Percentiles rank a stretch among this genome's conserved stretches.
phyloP scores from a whole-genome alignment of 2,113 vertebrate species.

The Tichodroma muraria region DNA sequence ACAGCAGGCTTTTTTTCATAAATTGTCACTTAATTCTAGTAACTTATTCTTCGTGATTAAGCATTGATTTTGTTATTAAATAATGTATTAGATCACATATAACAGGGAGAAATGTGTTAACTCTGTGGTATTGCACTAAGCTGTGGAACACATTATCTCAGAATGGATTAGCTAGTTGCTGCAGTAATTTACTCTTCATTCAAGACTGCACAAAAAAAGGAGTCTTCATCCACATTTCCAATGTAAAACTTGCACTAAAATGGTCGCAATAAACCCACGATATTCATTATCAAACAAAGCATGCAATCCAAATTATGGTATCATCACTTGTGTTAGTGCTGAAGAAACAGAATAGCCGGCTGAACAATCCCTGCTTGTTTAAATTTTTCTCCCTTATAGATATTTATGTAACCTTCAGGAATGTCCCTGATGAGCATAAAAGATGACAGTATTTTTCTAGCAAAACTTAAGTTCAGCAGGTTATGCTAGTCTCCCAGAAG shows the following conservation, averaged over 20 bases:
- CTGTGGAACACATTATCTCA: not conserved
- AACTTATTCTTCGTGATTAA: not conserved
- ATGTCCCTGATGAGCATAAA: not conserved
- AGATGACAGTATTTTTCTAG: not conserved
- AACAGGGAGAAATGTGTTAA: not conserved
- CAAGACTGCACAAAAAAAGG: not conserved
- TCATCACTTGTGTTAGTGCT: not conserved
- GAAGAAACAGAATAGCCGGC: not conserved
- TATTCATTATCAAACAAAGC: not conserved
- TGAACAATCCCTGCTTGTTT: not conserved
- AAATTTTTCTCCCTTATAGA: not conserved
- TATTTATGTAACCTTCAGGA: not conserved
- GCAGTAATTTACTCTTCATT: not conserved
- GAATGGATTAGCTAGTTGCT: not conserved
- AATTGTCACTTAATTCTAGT: not conserved
- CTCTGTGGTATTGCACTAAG: not conserved
- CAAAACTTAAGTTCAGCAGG: not conserved
- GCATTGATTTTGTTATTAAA: not conserved
- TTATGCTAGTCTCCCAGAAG: not conserved
- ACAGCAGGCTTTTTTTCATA: not conserved
- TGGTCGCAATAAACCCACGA: rapidly evolving
- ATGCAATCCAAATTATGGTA: not conserved
- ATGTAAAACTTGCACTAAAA: not conserved
- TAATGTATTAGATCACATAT: not conserved
- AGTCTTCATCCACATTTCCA: not conserved